Base-by-base conservation (phyloP, 2,888 invertebrate species). In the Lochmaea crataegi region DNA sequence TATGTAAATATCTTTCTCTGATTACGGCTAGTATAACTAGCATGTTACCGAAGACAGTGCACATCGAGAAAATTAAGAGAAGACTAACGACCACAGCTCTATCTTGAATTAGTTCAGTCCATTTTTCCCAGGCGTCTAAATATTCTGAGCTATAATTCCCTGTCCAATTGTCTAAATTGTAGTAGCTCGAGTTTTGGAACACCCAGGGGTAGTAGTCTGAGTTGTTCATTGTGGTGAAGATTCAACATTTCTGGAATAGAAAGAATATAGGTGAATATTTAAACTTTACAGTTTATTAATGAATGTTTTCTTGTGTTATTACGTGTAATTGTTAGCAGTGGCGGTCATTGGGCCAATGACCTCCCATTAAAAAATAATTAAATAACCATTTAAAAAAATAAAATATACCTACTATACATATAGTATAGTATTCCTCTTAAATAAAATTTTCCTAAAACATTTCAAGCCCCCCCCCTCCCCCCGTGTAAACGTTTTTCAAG, bases 21-120 rank as follows among this genome's bases (percentile, higher is more conserved):
- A 95, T 92, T 10, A 99, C 98, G 0, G 98, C 98, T 65, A 96
- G 88, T 75, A 99, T 97, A 14, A 99, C 98, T 66, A 99, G 89
- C 84, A 94, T 92, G 87, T 99, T 99, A 71, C 99, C 99, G 83
- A 97, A 94, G 0, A 99, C 95, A 0, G 98, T 98, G 10, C 96
- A 94, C 73, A 97, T 89, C 0, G 97, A 97, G 87, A 98, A 97
- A 14, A 95, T 88, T 18, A 96, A 90, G 14, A 99, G 89, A 63
- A 98, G 90, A 1, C 93, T 89, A n/a, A 96, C 94, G 42, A 96
- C 88, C 14, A 93, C 89, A 4, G 93, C 92, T 57, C 94, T 90
- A 78, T 95, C 94, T 78, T 93, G 90, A 38, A 91, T 89, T 77
- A 92, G 85, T 22, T 87, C 85, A 74, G 88, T 88, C 87, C 88